Base-by-base conservation (phyloP, 2,113 vertebrate genomes). In the Scalopus aquaticus region DNA sequence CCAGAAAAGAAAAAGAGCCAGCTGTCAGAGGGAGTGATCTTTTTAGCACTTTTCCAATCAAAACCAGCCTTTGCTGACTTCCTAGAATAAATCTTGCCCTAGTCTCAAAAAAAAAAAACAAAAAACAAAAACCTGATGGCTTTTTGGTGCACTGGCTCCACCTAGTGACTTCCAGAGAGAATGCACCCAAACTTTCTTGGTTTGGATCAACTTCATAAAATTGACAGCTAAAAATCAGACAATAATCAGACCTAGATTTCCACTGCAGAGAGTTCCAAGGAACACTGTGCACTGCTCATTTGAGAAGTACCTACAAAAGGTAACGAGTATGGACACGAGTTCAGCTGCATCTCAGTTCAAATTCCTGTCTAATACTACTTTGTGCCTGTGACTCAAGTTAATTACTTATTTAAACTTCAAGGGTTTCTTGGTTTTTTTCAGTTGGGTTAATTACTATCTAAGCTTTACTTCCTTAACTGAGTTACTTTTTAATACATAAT, bases 141-240 rank as follows among this genome's bases (percentile, higher is more conserved):
- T 97, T 76, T 58, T 89, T 87, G 54, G 97, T 98, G 95, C 96
- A 96, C 97, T 97, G 85, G 67, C 91, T 93, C 98, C 98, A 98
- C 96, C 98, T 98, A 98, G 97, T 93, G 98, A 87, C 88, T 9
- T 0, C 24, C 30, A 1, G 19, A 51, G 84, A 94, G 28, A 94
- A 96, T 96, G 42, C 83, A 83, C 22, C 1, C 85, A 64, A 86
- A 76, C 22, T 69, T 72, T 62, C 28, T 76, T 15, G 17, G 22
- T 73, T 92, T n/a, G 26, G 19, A 54, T 72, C 15, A 44, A 60
- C 22, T 72, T 85, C 16, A 49, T 13, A n/a, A 5, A 65, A 84
- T 5, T 35, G n/a, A 74, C 81, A 49, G 65, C 73, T 87, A 86
- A 95, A 83, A 67, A 74, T 82, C 44, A 91, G 35, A 65, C 28